Evolutionary conservation across 2,113 vertebrate species (phyloP), one percentile per base, ranked within the genome.

Genomic region (Lamprotornis superbus): DNA sequence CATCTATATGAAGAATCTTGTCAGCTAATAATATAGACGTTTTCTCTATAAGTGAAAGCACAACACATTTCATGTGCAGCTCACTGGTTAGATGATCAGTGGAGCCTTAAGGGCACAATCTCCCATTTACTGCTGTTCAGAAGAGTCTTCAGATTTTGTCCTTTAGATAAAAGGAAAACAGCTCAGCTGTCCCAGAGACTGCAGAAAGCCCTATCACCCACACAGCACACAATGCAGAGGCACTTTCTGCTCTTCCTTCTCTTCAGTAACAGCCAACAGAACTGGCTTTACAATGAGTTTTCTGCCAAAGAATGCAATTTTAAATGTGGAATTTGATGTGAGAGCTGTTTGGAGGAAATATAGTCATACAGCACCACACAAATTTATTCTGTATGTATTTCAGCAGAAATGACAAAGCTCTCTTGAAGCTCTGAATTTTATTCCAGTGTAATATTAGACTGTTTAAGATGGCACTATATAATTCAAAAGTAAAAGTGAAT

Each of bases 401-500:
- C 73, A 83, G 84, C 77, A 59, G 57, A 95, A 93, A 70, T 35
- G 4, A 88, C 78, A 74, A 91, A 83, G 76, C 55, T 46, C 67
- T 93, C 76, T 69, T 86, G 70, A 70, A 95, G 68, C 74, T 90
- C 92, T 85, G 64, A 96, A 92, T 93, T 91, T 90, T 56, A 90
- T 95, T 96, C 55, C 78, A 89, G 85, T 89, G 83, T 87, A 90
- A 93, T 90, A 96, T 81, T 96, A 91, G 96, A 94, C 79, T 80
- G 65, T 89, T 97, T 90, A 95, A 96, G 87, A 94, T 76, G 80
- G 87, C 57, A 85, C 35, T 94, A 82, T 85, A 95, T 94, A 95
- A 97, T 97, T 96, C 93, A 97, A 95, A 98, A 95, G 92, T 84
- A 97, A 83, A 93, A 96, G 64, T 86, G 63, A 96, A 81, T 73